A percentile compares a stretch with the other conserved stretches of the same genome.
phyloP scores from a whole-genome alignment of 1,140 invertebrate species.

The Drosophila azteca region DNA sequence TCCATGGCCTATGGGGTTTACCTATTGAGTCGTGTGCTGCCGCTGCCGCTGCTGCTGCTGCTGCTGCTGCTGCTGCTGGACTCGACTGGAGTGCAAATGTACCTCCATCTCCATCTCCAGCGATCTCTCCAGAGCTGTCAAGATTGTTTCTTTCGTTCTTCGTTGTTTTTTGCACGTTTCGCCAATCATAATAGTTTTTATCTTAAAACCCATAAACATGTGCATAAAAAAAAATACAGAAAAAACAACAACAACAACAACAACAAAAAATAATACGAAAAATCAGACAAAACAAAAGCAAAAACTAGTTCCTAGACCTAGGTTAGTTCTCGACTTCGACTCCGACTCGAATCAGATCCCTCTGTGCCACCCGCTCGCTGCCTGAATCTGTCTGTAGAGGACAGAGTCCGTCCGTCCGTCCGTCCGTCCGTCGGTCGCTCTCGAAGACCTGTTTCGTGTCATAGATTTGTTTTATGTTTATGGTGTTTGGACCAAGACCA shows the following conservation, averaged over 20 bases:
- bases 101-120: conserved; percentile 42
- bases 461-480: conserved; percentile 81
- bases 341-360: conserved; percentile 31
- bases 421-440: not conserved
- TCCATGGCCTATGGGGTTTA: not conserved
- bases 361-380: conserved; percentile 10
- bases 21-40: conserved; percentile 44
- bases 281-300: conserved; percentile 17
- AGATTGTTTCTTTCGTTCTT: conserved; percentile 46
- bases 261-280: not conserved
- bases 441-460: conserved; percentile 74
- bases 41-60: conserved; percentile 12
- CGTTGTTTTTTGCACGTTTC: conserved; percentile 61
- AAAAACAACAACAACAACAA: not conserved
- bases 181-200: conserved; percentile 76
- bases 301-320: conserved; percentile 78
- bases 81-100: conserved; percentile 48
- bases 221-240: conserved; percentile 61
- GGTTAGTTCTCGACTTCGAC: conserved; percentile 64
- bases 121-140: conserved; percentile 45
- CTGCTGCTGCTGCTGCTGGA: too few relatives aligned
- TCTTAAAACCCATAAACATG: conserved; percentile 73
- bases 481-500: conserved; percentile 69
- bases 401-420: conserved; percentile 12
- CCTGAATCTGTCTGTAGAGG: conserved; percentile 14